Base-by-base conservation (phyloP, 2,113 vertebrate genomes). In the Hypomesus transpacificus region DNA sequence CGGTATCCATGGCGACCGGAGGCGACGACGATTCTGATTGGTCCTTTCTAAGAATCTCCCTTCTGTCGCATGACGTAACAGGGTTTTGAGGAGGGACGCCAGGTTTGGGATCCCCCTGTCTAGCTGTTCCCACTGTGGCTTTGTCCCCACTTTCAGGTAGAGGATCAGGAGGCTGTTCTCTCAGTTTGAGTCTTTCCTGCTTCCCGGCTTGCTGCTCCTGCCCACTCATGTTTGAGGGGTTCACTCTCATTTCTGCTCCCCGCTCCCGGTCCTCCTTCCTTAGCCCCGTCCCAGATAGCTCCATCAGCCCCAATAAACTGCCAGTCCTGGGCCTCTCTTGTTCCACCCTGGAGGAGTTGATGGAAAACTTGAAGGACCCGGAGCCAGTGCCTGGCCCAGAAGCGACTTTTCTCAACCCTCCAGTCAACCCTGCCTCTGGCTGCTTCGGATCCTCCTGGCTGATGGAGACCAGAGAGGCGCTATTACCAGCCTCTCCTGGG, bases 301-400 rank as follows among this genome's bases (percentile, higher is more conserved):
- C 91, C n/a, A 85, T 80, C 8, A 82, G 85, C 53, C 79, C 87
- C 7, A 84, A 87, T 22, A 95, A 88, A 69, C 90, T 92, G 78
- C 85, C 80, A 0, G 91, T 87, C 28, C 85, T 89, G 0, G 92
- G 87, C 73, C 92, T 91, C 18, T 90, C 92, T 62, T 76, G 69
- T 24, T 85, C 90, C 61, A 66, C 85, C 71, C 73, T 84, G 61
- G 91, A 86, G 6, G 92, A 89, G 11, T 90, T 91, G 53, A 93
- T 84, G 0, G 91, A 93, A 81, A 93, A 93, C 71, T 83, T 77
- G 69, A 89, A 89, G 5, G 90, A 90, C 3, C 84, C 86, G 24
- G 87, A 83, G 28, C 77, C 75, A 4, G 28, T 64, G 2, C 60
- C 1, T 0, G 80, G 74, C 90, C 93, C 39, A 46, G 39, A 13